Percentiles rank a stretch among this genome's conserved stretches.
phyloP scores from a whole-genome alignment of 92 coral and sea anemone species.

The Porites lobata region DNA sequence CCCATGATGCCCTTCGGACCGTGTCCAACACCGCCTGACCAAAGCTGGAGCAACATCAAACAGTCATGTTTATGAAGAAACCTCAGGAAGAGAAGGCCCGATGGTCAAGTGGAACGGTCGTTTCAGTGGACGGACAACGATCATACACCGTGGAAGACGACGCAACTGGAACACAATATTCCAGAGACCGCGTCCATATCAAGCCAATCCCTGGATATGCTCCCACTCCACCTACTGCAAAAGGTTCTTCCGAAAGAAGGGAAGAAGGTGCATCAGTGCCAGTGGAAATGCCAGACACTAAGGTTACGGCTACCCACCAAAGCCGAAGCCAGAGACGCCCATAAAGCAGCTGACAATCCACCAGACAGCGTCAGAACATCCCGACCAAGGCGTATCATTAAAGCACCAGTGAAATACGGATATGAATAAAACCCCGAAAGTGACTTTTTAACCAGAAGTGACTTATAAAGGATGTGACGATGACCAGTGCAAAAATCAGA shows the following conservation, averaged over 20 bases:
- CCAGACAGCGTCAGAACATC: too few relatives aligned
- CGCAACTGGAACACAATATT: slow-evolving; percentile 71
- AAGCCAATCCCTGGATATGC: slow-evolving; percentile 74
- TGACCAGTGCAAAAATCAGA: background rate
- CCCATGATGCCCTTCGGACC: too few relatives aligned
- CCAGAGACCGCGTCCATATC: slow-evolving; percentile 77
- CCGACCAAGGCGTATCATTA: too few relatives aligned
- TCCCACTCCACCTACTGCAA: slow-evolving; percentile 71
- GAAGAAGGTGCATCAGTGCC: slow-evolving; percentile 65
- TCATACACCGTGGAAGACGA: slow-evolving; percentile 79
- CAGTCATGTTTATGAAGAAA: slow-evolving; percentile 71
- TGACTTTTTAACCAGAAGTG: slow-evolving; percentile 45
- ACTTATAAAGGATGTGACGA: slow-evolving; percentile 47
- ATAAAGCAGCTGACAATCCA: too few relatives aligned
- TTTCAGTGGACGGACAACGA: slow-evolving; percentile 53
- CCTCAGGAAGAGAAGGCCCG: slow-evolving; percentile 19
- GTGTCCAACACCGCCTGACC: background rate
- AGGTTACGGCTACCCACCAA: too few relatives aligned
- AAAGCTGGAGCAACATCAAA: slow-evolving; percentile 74
- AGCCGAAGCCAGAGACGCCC: too few relatives aligned
- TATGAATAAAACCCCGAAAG: background rate
- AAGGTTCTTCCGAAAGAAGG: slow-evolving; percentile 57
- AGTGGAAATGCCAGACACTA: too few relatives aligned
- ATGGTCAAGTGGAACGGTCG: slow-evolving; percentile 22
- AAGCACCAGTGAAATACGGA: too few relatives aligned